A percentile compares a stretch with the other conserved stretches of the same genome.
These are phyloP conservation scores for Haliclona indistincta DNA, from an alignment of 37 sponge, comb jelly and placozoan genomes.

Conservation along the genomic window DNA sequence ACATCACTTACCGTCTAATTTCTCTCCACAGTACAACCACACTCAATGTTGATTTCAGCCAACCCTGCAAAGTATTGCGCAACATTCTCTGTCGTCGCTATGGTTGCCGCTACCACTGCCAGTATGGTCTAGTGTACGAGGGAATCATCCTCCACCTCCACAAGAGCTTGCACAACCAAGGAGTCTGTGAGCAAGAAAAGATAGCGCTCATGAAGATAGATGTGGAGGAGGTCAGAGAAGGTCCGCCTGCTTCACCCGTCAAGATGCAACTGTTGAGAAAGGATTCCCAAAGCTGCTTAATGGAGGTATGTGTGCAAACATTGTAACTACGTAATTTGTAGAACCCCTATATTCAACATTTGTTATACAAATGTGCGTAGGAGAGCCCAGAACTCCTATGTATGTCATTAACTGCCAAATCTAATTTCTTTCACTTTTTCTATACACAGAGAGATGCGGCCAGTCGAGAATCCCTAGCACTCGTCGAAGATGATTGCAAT, in stretches of 20 bases:
- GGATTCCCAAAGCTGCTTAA: neutral
- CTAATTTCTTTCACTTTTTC: neutral
- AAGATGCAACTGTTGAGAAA: neutral
- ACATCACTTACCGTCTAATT: neutral
- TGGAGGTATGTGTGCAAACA: no score
- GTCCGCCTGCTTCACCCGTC: slow-evolving; percentile 1
- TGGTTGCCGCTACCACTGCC: slow-evolving; percentile 66
- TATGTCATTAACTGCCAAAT: no score
- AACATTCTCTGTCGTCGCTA: slow-evolving; percentile 77
- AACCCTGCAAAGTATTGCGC: slow-evolving; percentile 60
- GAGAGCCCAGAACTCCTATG: no score
- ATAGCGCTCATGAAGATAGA: slow-evolving; percentile 23
- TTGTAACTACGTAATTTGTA: no score
- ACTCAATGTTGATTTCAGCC: slow-evolving; percentile 79
- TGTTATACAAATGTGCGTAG: no score
- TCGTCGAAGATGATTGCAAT: slow-evolving; percentile 47
- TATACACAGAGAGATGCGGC: slow-evolving; percentile 1
- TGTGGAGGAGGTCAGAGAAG: neutral
- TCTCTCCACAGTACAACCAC: slow-evolving; percentile 10
- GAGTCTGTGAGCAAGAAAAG: slow-evolving; percentile 49
- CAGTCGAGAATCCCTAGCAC: slow-evolving; percentile 6
- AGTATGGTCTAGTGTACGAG: slow-evolving; percentile 66
- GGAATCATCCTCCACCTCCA: slow-evolving; percentile 49
- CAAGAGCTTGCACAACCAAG: slow-evolving; percentile 71
- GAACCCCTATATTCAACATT: no score